These are phyloP conservation scores for Probosciger aterrimus DNA, from an alignment of 2,113 vertebrate species.

Conservation along the genomic window DNA sequence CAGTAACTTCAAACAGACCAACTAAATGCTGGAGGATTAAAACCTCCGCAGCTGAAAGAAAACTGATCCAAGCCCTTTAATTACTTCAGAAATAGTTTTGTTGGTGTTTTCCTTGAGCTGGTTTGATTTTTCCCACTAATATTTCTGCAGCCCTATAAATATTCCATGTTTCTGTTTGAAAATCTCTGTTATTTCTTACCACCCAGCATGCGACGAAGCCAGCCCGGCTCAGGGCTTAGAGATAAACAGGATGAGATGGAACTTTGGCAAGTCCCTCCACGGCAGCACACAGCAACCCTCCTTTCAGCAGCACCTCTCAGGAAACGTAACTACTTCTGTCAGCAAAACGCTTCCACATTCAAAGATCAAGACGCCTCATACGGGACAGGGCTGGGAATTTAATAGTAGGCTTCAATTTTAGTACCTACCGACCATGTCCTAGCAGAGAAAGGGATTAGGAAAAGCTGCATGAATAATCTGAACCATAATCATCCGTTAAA, in stretches of 20 bases:
- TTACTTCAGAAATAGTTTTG: slow-evolving; percentile 35
- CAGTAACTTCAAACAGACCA: slow-evolving; percentile 13
- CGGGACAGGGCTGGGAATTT: background rate
- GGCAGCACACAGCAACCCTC: background rate
- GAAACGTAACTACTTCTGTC: background rate
- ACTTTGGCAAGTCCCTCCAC: background rate
- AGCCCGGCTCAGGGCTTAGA: background rate
- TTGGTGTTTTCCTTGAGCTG: background rate
- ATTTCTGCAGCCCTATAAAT: slow-evolving; percentile 51
- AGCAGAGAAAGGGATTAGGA: slow-evolving; percentile 17
- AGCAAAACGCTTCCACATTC: background rate
- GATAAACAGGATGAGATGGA: slow-evolving; percentile 13
- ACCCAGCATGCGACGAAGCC: background rate
- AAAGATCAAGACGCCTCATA: background rate
- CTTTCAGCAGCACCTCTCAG: background rate
- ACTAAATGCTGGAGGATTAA: slow-evolving; percentile 23
- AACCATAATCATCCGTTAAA: background rate
- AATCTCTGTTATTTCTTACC: slow-evolving; percentile 5
- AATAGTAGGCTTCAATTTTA: slow-evolving; percentile 9
- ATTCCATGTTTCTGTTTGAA: slow-evolving; percentile 27
- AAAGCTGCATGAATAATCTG: slow-evolving; percentile 32
- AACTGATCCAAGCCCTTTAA: background rate
- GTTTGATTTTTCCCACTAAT: background rate
- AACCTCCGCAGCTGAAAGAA: background rate
- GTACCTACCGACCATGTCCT: background rate